phyloP scores from a whole-genome alignment of 2,797 vertebrate genomes.

The Cryptoprocta ferox region DNA sequence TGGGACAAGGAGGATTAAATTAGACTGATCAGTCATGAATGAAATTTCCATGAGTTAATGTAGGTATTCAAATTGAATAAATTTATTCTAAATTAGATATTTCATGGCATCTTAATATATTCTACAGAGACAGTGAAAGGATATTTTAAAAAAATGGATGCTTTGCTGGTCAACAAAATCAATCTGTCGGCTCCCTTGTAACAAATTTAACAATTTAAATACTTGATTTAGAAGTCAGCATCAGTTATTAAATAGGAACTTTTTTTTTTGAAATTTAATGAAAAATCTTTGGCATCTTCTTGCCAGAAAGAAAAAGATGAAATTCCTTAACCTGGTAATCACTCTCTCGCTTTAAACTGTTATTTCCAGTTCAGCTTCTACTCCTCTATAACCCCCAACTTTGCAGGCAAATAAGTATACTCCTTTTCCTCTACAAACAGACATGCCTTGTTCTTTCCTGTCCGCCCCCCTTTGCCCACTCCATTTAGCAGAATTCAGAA shows the following conservation, averaged over 20 bases:
- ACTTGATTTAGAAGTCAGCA: background rate
- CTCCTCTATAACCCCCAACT: background rate
- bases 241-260: background rate
- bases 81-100: constrained; percentile 44
- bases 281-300: constrained; percentile 10
- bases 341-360: constrained; percentile 19
- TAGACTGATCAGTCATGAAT: constrained; percentile 16
- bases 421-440: background rate
- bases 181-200: background rate
- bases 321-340: background rate
- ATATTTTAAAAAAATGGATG: background rate
- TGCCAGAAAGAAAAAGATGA: background rate
- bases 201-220: background rate
- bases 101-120: background rate
- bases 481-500: background rate
- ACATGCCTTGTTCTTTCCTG: background rate
- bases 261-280: background rate
- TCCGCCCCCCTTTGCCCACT: background rate
- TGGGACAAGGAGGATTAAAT: background rate
- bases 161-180: background rate
- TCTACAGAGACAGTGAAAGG: background rate
- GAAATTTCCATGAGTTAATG: background rate
- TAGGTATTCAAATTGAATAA: constrained; percentile 24
- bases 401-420: background rate
- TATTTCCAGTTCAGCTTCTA: background rate